These are phyloP conservation scores for Borostomias antarcticus DNA, from an alignment of 2,797 vertebrate species.

Conservation along the genomic window DNA sequence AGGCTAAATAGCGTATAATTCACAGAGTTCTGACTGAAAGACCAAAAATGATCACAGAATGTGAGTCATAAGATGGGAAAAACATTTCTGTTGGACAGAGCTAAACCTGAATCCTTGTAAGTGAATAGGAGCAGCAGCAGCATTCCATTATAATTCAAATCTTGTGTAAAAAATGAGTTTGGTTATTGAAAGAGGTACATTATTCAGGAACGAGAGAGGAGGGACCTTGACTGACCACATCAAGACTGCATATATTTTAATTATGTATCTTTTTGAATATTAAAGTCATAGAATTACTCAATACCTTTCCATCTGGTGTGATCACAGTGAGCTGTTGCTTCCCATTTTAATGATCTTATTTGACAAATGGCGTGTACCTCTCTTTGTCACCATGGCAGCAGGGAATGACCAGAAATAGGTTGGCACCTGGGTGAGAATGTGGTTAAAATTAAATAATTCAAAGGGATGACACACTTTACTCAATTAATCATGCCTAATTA, in stretches of 20 bases:
- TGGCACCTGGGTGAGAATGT: constrained; percentile 50
- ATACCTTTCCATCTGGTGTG: neutral
- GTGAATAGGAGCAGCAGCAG: neutral
- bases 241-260: neutral
- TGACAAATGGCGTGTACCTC: constrained; percentile 39
- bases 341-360: neutral
- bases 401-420: constrained; percentile 48
- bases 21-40: neutral
- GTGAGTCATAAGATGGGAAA: neutral
- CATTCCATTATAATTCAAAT: neutral
- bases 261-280: no score
- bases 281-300: no score
- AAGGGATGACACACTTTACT: neutral
- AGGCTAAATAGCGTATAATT: neutral
- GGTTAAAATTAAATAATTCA: neutral
- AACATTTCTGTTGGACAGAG: neutral
- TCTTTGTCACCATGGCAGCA: constrained; percentile 43
- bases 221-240: neutral
- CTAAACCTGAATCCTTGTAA: neutral
- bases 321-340: neutral
- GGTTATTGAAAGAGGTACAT: neutral
- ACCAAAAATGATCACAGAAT: neutral
- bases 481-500: neutral
- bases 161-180: neutral
- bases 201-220: neutral